Percentiles rank a stretch among this genome's conserved stretches.
These are phyloP conservation scores for Drosophila buzzatii DNA, from an alignment of 2,888 invertebrate species.

Conservation along the genomic window DNA sequence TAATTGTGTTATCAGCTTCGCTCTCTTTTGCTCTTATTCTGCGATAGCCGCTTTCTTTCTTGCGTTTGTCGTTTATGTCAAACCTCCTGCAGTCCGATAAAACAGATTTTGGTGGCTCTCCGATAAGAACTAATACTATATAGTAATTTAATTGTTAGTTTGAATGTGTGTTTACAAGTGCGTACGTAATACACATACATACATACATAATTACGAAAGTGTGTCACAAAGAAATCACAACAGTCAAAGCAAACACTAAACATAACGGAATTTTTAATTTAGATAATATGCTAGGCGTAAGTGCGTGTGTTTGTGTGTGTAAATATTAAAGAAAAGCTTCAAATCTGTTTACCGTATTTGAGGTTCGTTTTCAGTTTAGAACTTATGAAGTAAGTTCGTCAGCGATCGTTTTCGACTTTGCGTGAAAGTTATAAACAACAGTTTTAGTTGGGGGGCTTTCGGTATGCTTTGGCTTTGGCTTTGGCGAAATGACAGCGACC, in stretches of 20 bases:
- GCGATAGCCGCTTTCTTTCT: conserved; percentile 64
- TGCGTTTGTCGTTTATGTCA: conserved; percentile 56
- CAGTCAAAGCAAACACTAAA: not conserved
- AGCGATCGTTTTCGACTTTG: conserved; percentile 39
- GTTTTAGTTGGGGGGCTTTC: conserved; percentile 39
- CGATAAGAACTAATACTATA: conserved; percentile 54
- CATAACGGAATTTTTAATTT: conserved; percentile 1
- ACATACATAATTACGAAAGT: not conserved
- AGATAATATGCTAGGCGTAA: not conserved
- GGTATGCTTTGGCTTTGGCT: conserved; percentile 29
- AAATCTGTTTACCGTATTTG: not conserved
- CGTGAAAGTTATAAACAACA: conserved; percentile 71
- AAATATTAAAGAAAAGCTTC: conserved; percentile 1
- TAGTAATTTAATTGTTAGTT: not conserved
- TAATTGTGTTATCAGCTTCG: conserved; percentile 61
- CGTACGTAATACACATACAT: not conserved
- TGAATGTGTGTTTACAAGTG: not conserved
- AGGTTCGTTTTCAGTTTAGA: conserved; percentile 2
- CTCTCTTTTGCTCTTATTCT: conserved; percentile 43
- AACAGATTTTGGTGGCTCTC: conserved; percentile 30
- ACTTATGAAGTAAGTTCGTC: conserved; percentile 12
- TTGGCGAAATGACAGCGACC: conserved; percentile 29
- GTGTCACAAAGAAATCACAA: conserved; percentile 14
- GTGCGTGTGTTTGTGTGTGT: not conserved
- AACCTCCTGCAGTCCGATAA: conserved; percentile 30